Conservation (phyloP, 2,888 invertebrate species). For the Petrophora chlorosata region DNA sequence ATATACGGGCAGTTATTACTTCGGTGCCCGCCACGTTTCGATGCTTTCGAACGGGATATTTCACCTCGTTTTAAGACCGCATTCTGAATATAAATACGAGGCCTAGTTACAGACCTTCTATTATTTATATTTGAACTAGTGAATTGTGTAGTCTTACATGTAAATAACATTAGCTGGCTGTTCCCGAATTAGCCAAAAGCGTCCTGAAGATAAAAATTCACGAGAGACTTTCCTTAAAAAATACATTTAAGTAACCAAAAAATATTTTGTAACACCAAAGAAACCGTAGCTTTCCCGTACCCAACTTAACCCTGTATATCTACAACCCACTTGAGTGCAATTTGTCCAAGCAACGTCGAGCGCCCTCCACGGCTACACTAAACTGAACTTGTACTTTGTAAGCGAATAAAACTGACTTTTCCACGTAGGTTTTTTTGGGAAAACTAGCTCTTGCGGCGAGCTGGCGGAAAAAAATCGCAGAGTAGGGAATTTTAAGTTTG, state of each 20-base stretch:
- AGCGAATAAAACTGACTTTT: constrained; percentile 52
- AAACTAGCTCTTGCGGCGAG: constrained; percentile 20
- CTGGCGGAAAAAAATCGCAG: constrained; percentile 5
- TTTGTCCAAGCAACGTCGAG: constrained; percentile 68
- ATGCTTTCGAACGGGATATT: neutral
- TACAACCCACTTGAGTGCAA: constrained; percentile 63
- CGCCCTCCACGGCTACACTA: constrained; percentile 61
- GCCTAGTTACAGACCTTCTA: neutral
- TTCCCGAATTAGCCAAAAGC: no score
- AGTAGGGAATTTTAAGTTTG: no score
- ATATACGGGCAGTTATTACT: constrained; percentile 35
- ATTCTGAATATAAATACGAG: neutral
- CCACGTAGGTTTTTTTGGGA: constrained; percentile 38
- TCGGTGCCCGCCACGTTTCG: constrained; percentile 4
- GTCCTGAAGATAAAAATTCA: no score
- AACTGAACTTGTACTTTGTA: constrained; percentile 65
- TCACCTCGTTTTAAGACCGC: constrained; percentile 2
- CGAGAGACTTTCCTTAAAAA: no score
- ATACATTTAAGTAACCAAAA: neutral
- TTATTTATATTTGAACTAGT: no score
- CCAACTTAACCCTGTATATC: constrained; percentile 38
- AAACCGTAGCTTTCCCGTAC: constrained; percentile 2
- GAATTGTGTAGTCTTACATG: no score
- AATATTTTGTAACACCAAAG: no score
- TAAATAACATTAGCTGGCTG: no score